Evolutionary conservation across 2,113 vertebrate species (phyloP), one percentile per base, ranked within the genome.

Genomic region (Chaenocephalus aceratus): DNA sequence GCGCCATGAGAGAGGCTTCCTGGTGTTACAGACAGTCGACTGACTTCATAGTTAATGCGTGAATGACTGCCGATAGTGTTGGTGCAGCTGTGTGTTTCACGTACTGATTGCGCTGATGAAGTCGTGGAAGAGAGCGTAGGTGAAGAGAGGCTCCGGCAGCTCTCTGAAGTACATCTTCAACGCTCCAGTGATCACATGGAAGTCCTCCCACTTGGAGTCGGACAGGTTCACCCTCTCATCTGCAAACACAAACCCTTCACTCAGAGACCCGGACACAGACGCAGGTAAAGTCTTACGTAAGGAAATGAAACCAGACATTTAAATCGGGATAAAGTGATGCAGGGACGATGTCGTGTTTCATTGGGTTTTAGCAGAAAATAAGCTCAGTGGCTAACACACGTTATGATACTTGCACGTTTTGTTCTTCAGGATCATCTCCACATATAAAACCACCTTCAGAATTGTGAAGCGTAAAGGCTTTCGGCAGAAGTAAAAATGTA

Each of bases 111-210:
- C 96, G 89, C 89, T 94, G 88, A 99, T 94, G 85, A 99, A 99
- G 92, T 99, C 97, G 58, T 97, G 96, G 93, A 99, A 99, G 86
- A 95, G 92, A 70, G 91, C 89, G 84, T 95, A 99, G 75, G 96
- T 97, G 92, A 99, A 99, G 21, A 99, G 95, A 0, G 97, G 97
- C 80, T 99, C 98, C 0, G 98, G 96, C 70, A 99, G 89, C 92
- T 99, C 98, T 86, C 97, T 95, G 92, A 99, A 99, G 93, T 97
- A 98, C 98, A 99, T 99, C 94, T 99, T 99, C 1, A 99, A 91
- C 3, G 98, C 98, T 90, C 98, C 98, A 1, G 97, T 97, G 79
- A 96, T 96, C 69, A 99, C 98, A 13, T 99, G 97, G 87, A 99
- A 97, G 87, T 99, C 98, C 93, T 99, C 98, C 98, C 97, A 99